Percentiles rank a stretch among this genome's conserved stretches.
Evolutionary conservation across 2,888 invertebrate species (phyloP).

Genomic region (Parnassius smintheus): DNA sequence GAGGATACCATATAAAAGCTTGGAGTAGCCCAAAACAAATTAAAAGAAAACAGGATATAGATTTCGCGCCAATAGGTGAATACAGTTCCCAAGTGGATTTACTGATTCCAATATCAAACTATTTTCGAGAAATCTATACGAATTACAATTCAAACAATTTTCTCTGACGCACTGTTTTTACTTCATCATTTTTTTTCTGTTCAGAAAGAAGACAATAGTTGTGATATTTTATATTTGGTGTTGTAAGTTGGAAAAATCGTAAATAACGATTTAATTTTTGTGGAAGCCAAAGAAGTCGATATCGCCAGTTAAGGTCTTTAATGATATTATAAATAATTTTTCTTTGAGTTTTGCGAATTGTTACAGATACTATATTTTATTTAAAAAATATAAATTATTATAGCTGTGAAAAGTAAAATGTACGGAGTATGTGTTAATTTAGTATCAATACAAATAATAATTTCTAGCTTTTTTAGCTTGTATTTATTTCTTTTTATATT

Average conservation of each 20-base stretch:
- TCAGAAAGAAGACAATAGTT: not conserved
- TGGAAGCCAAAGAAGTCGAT: not conserved
- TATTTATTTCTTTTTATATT: not conserved
- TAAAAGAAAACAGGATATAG: not conserved
- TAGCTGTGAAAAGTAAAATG: no score
- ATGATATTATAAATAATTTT: no score
- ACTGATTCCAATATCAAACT: not conserved
- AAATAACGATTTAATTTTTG: not conserved
- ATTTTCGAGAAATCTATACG: not conserved
- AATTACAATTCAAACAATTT: not conserved
- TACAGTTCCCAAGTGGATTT: not conserved
- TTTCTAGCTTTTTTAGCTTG: no score
- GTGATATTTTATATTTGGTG: slow-evolving; percentile 6
- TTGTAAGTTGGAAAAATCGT: not conserved
- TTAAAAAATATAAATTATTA: no score
- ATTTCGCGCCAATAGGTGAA: slow-evolving; percentile 1
- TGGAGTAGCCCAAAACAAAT: slow-evolving; percentile 3
- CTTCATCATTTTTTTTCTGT: not conserved
- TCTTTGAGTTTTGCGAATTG: no score
- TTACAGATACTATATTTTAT: no score
- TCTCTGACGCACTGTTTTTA: not conserved
- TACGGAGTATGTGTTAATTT: no score
- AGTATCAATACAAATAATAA: no score
- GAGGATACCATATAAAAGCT: slow-evolving; percentile 8
- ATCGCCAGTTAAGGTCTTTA: no score